Percentiles rank a stretch among this genome's conserved stretches.
phyloP scores from a whole-genome alignment of 2,888 invertebrate genomes.

The Agrilus biguttatus region DNA sequence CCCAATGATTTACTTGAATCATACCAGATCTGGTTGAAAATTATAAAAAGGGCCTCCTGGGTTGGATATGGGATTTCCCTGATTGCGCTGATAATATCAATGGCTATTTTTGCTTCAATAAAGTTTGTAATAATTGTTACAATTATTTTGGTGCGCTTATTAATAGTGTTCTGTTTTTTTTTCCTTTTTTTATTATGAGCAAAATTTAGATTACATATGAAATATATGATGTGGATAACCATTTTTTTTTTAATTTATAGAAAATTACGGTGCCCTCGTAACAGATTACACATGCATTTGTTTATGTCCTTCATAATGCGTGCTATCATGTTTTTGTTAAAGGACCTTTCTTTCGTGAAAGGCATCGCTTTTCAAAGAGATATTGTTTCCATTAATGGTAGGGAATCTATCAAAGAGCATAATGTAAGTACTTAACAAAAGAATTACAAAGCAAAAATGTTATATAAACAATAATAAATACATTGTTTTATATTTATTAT shows the following conservation, averaged over 20 bases:
- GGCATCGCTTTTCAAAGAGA: constrained; percentile 34
- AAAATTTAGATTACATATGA: too few species aligned
- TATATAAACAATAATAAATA: too few species aligned
- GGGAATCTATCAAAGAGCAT: constrained; percentile 24
- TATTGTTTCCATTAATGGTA: constrained; percentile 24
- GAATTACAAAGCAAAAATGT: background rate
- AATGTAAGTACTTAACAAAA: constrained; percentile 22
- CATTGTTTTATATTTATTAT: too few species aligned
- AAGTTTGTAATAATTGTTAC: constrained; percentile 15
- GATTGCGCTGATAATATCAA: constrained; percentile 33
- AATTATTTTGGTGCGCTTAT: too few species aligned
- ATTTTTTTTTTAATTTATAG: constrained; percentile 25
- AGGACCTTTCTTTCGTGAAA: constrained; percentile 38
- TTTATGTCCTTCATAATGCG: constrained; percentile 50
- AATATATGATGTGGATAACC: too few species aligned
- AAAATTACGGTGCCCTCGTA: constrained; percentile 47
- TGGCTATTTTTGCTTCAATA: constrained; percentile 36
- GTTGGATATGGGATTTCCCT: constrained; percentile 41
- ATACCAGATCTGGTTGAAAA: constrained; percentile 34
- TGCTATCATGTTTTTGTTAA: constrained; percentile 41
- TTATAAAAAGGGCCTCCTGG: constrained; percentile 36
- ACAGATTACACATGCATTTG: constrained; percentile 50
- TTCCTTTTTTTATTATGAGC: too few species aligned
- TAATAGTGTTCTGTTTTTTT: too few species aligned
- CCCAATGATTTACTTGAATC: constrained; percentile 6